These are phyloP conservation scores for Dryadula phaetusa DNA, from an alignment of 2,888 invertebrate genomes.

Conservation along the genomic window DNA sequence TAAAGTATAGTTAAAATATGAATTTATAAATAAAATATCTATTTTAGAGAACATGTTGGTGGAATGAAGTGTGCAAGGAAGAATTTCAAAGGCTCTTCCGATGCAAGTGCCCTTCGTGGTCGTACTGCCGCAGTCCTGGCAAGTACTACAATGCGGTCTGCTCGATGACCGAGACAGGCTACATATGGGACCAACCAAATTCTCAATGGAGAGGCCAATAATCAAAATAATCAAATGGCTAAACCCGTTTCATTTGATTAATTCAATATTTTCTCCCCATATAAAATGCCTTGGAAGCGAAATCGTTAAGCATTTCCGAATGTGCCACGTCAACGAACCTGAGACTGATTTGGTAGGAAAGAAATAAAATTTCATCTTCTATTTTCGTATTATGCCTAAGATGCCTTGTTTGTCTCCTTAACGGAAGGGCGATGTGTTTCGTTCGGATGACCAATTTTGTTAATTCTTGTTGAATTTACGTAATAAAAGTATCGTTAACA, in stretches of 20 bases:
- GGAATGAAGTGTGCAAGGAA: conserved; percentile 97
- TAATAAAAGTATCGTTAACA: conserved; percentile 66
- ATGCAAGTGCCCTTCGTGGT: conserved; percentile 95
- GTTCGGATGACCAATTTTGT: conserved; percentile 58
- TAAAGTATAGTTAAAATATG: not conserved
- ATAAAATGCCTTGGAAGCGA: conserved; percentile 35
- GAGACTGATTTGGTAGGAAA: conserved; percentile 75
- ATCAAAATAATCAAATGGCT: conserved; percentile 52
- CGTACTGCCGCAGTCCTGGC: conserved; percentile 94
- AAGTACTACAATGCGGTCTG: conserved; percentile 95
- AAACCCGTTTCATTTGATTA: conserved; percentile 34
- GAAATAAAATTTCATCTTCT: conserved; percentile 75
- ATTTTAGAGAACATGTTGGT: conserved; percentile 94
- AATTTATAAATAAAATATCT: conserved; percentile 18
- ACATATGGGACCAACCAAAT: conserved; percentile 94
- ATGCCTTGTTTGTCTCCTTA: conserved; percentile 52
- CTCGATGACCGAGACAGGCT: conserved; percentile 95
- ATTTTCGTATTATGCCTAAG: conserved; percentile 73
- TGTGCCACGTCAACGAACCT: conserved; percentile 71
- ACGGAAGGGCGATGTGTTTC: conserved; percentile 34
- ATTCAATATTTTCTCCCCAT: conserved; percentile 32
- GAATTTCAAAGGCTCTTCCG: conserved; percentile 94
- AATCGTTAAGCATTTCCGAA: conserved; percentile 44
- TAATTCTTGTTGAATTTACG: conserved; percentile 61
- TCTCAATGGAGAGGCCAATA: conserved; percentile 76